These are phyloP conservation scores for Thyatira batis DNA, from an alignment of 2,888 invertebrate genomes.

Conservation along the genomic window DNA sequence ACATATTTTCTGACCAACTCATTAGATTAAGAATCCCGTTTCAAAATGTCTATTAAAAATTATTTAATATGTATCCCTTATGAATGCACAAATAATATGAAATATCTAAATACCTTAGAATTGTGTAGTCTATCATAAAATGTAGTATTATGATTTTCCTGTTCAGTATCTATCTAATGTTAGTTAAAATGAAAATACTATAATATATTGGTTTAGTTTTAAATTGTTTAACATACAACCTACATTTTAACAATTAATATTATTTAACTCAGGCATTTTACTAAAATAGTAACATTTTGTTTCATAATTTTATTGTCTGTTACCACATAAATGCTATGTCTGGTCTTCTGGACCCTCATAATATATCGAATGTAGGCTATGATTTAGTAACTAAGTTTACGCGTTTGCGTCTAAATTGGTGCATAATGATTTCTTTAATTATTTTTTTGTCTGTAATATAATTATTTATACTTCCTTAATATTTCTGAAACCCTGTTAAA, in stretches of 20 bases:
- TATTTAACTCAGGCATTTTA: neutral
- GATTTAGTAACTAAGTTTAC: slow-evolving; percentile 48
- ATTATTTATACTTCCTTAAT: neutral
- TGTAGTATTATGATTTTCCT: too few species aligned
- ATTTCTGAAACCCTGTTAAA: neutral
- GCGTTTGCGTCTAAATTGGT: slow-evolving; percentile 39
- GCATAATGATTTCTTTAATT: slow-evolving; percentile 60
- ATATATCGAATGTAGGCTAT: slow-evolving; percentile 64
- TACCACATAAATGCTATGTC: slow-evolving; percentile 8
- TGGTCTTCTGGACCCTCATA: slow-evolving; percentile 2
- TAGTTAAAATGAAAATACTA: too few species aligned
- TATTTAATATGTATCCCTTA: neutral
- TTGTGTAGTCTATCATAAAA: too few species aligned
- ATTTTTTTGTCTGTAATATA: slow-evolving; percentile 22
- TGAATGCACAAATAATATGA: neutral
- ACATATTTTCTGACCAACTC: slow-evolving; percentile 19
- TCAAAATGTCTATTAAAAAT: neutral
- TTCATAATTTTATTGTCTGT: slow-evolving; percentile 9
- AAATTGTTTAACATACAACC: neutral
- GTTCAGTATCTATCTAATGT: too few species aligned
- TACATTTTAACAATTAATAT: neutral
- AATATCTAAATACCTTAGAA: neutral
- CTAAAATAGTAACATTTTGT: neutral
- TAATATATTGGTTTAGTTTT: neutral
- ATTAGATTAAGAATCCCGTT: slow-evolving; percentile 7